A percentile compares a stretch with the other conserved stretches of the same genome.
Evolutionary conservation across 1,140 invertebrate genomes (phyloP).

Genomic region (Onthophagus taurus): DNA sequence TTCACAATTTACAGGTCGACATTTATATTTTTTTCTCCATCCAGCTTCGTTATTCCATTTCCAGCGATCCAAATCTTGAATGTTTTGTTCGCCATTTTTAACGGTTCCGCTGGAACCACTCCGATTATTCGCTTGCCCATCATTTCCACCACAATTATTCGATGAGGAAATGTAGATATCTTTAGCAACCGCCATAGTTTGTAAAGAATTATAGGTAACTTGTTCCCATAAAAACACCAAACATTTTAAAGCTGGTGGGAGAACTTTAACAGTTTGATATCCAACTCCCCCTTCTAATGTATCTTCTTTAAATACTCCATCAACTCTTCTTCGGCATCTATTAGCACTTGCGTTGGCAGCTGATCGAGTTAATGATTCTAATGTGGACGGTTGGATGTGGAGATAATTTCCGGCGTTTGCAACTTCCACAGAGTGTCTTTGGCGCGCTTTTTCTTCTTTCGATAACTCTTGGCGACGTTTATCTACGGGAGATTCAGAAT

Average conservation of each 20-base stretch:
- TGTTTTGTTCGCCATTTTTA: no score
- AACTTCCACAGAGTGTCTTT: constrained; percentile 81
- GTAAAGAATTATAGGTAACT: constrained; percentile 58
- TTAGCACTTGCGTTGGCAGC: constrained; percentile 64
- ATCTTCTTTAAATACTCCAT: constrained; percentile 51
- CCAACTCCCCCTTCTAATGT: constrained; percentile 24
- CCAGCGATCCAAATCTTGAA: no score
- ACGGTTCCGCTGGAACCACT: no score
- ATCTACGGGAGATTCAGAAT: constrained; percentile 30
- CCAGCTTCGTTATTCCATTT: no score
- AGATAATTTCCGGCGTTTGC: constrained; percentile 63
- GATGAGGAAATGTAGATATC: no score
- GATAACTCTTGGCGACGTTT: constrained; percentile 41
- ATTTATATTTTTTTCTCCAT: no score
- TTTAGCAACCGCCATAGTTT: no score
- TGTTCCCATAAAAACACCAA: constrained; percentile 84
- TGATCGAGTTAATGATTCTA: constrained; percentile 65
- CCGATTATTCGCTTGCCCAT: no score
- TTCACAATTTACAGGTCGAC: no score
- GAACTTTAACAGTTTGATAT: constrained; percentile 54
- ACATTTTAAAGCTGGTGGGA: constrained; percentile 79
- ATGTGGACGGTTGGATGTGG: constrained; percentile 65
- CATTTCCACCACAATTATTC: constrained; percentile 37
- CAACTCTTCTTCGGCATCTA: constrained; percentile 45
- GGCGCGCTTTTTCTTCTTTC: constrained; percentile 52